Evolutionary conservation across 1,140 invertebrate genomes (phyloP).

Genomic region (Lanistes nyassanus): DNA sequence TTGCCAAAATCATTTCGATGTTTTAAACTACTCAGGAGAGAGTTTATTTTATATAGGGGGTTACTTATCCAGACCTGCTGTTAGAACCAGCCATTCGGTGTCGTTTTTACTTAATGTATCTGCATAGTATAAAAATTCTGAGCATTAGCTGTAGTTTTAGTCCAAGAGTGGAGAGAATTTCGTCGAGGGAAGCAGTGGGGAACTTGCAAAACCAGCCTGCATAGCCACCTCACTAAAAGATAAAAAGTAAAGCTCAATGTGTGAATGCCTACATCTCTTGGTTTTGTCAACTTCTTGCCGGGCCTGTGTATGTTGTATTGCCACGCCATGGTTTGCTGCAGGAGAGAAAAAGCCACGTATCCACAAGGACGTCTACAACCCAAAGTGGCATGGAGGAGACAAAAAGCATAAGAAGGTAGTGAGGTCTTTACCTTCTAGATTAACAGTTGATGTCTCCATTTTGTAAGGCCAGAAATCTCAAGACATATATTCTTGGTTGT

Average conservation of each 20-base stretch:
- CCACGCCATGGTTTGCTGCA: background rate
- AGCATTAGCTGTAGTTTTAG: too few species aligned
- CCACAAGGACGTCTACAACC: constrained; percentile 13
- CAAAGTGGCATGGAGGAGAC: background rate
- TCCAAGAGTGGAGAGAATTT: too few species aligned
- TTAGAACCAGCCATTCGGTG: too few species aligned
- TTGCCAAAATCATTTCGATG: too few species aligned
- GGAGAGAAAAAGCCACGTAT: constrained; percentile 1
- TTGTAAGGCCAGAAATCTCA: background rate
- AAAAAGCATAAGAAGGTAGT: constrained; percentile 21
- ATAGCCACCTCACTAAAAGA: background rate
- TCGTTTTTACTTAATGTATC: too few species aligned
- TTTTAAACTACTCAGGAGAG: too few species aligned
- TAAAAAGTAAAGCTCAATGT: background rate
- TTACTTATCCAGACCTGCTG: too few species aligned
- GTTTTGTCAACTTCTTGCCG: background rate
- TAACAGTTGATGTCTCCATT: background rate
- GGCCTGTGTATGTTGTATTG: background rate
- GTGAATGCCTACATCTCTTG: background rate
- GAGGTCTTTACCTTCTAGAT: background rate
- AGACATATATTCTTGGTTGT: background rate
- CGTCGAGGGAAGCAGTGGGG: too few species aligned
- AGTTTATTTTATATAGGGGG: too few species aligned
- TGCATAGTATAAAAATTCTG: too few species aligned
- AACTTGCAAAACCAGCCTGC: too few species aligned